Base-by-base conservation (phyloP, 2,113 vertebrate genomes). In the Clarias magur region DNA sequence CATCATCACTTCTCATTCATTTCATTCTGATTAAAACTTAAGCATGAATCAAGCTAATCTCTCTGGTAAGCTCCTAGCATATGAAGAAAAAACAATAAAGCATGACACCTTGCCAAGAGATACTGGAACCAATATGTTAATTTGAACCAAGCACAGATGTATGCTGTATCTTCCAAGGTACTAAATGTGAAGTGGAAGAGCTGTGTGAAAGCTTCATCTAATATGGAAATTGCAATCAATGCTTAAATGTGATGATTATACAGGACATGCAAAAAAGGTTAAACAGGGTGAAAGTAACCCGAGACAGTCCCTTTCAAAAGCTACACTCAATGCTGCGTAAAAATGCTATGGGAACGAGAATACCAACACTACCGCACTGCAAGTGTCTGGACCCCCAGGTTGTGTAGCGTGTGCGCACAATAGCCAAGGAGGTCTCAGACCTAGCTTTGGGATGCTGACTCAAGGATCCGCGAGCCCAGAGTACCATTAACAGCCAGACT, bases 21-120 rank as follows among this genome's bases (percentile, higher is more conserved):
- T 48, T 59, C 21, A 25, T 27, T 85, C 38, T 78, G 70, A 85
- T 85, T 85, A 85, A 85, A 79, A 85, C n/a, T 54, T 54, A 56
- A 79, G 38, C 62, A 63, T 15, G n/a, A 75, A 65, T 65, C 27
- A 79, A 23, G 25, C 56, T 56, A 48, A 65, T 85, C 78, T 63
- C n/a, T 19, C 19, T 34, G 60, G 34, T 59, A 23, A 13, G 60
- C 73, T 85, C 30, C 63, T 42, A 68, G 75, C 16, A 8, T 48
- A 42, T 80, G 62, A 67, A 59, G 34, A 21, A 68, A 48, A 86
- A 80, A 80, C 75, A 80, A 86, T 86, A 53, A 21, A 80, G 53
- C 42, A 79, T 63, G 38, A 85, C 57, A 79, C 17, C 42, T 27
- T 76, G 83, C 72, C 72, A 76, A 23, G 70, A 85, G 16, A 79